Conservation (phyloP, 2,888 invertebrate genomes). For the Polyommatus icarus region DNA sequence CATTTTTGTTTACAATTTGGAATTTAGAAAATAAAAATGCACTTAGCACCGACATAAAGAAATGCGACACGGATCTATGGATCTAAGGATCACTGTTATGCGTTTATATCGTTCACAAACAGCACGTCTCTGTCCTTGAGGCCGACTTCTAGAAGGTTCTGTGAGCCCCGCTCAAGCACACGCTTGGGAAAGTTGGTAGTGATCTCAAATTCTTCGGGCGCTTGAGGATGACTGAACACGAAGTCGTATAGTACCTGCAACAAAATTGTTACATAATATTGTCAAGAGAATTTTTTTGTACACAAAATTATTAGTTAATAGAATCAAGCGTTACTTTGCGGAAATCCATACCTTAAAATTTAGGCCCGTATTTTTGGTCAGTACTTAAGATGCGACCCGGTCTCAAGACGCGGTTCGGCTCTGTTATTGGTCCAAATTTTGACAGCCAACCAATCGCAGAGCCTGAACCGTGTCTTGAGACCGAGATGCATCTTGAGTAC, state of each 20-base stretch:
- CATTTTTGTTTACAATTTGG: background rate
- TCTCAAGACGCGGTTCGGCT: too few species aligned
- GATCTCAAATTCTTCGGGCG: conserved; percentile 96
- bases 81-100: conserved; percentile 62
- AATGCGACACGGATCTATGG: conserved; percentile 11
- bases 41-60: conserved; percentile 16
- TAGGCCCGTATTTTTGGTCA: too few species aligned
- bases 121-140: conserved; percentile 94
- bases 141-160: conserved; percentile 87
- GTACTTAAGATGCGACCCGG: too few species aligned
- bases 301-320: too few species aligned
- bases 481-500: too few species aligned
- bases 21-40: conserved; percentile 22
- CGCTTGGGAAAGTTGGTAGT: conserved; percentile 97
- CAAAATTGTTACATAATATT: background rate
- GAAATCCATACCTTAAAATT: too few species aligned
- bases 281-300: background rate
- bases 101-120: conserved; percentile 96
- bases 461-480: too few species aligned
- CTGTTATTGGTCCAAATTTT: too few species aligned
- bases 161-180: conserved; percentile 83
- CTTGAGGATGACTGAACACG: conserved; percentile 96
- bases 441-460: too few species aligned
- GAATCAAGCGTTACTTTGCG: too few species aligned
- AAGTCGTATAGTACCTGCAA: conserved; percentile 94